Base-by-base conservation (phyloP, 2,113 vertebrate genomes). In the Microtus montanus region DNA sequence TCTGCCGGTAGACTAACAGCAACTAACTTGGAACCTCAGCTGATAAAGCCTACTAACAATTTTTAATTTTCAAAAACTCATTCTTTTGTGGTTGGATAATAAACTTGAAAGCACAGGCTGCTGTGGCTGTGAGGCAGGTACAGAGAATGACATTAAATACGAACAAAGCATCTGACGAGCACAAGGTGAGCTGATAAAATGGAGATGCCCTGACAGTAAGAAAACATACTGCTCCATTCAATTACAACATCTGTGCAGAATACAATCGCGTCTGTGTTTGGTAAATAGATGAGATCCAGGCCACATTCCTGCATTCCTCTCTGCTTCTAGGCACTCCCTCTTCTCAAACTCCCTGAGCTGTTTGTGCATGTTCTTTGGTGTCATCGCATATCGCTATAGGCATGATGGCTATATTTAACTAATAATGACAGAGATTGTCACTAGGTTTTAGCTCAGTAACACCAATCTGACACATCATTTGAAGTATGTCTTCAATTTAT, bases 381-480 rank as follows among this genome's bases (percentile, higher is more conserved):
- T 96, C 98, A 98, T 98, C 96, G 80, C 92, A 89, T 98, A 96
- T 97, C 96, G 98, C 98, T 98, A 96, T 66, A 96, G 98, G 98
- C 98, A 95, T 89, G 96, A 97, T 97, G 96, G 94, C 92, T 98
- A 97, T 98, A 98, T 98, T 98, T 98, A 98, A 98, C 98, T 98
- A 97, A 98, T 97, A 98, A 98, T 97, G 98, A 98, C 98, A 98
- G 98, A 92, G 96, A 89, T 97, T 98, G 98, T 98, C 98, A 98
- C 98, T 98, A 98, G 98, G 98, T 98, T 98, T 98, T 98, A 99
- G 98, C 98, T 98, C 98, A 98, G 98, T 98, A 99, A 99, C 98
- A 98, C 98, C 91, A 98, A 98, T 96, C 97, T 98, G 98, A 99
- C 98, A 98, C 98, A 98, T 98, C 97, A 98, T 97, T 98, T 98